Percentiles rank a stretch among this genome's conserved stretches.
Evolutionary conservation across 1,140 invertebrate genomes (phyloP).

Genomic region (Drosophila pruinosa): DNA sequence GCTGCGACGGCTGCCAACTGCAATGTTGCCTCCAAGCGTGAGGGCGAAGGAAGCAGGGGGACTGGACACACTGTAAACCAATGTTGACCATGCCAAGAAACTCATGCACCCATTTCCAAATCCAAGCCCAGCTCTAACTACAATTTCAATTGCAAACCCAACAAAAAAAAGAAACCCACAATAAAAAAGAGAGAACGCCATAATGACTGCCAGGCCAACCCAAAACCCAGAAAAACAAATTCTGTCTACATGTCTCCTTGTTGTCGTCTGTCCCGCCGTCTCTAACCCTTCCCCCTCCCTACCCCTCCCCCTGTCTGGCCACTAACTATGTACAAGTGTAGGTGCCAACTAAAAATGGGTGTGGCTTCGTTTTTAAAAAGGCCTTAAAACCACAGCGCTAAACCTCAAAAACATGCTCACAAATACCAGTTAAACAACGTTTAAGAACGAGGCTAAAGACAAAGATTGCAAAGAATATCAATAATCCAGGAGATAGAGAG

Average conservation of each 20-base stretch:
- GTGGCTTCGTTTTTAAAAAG: conserved; percentile 16
- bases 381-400: background rate
- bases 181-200: conserved; percentile 16
- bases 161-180: background rate
- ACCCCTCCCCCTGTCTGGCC: too few species aligned
- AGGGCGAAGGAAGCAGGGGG: background rate
- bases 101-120: background rate
- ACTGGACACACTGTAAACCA: conserved; percentile 3
- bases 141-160: background rate
- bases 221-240: conserved; percentile 15
- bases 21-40: conserved; percentile 46
- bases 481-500: too few species aligned
- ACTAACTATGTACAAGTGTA: conserved; percentile 22
- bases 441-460: background rate
- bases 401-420: background rate
- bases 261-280: background rate
- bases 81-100: conserved; percentile 53
- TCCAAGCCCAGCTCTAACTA: conserved; percentile 42
- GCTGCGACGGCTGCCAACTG: conserved; percentile 75
- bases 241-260: background rate
- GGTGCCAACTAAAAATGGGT: conserved; percentile 37
- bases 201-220: conserved; percentile 27
- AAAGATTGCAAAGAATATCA: too few species aligned
- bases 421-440: background rate
- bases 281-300: too few species aligned